Percentiles rank a stretch among this genome's conserved stretches.
These are phyloP conservation scores for Apodemus sylvaticus DNA, from an alignment of 2,113 vertebrate genomes.

Conservation along the genomic window DNA sequence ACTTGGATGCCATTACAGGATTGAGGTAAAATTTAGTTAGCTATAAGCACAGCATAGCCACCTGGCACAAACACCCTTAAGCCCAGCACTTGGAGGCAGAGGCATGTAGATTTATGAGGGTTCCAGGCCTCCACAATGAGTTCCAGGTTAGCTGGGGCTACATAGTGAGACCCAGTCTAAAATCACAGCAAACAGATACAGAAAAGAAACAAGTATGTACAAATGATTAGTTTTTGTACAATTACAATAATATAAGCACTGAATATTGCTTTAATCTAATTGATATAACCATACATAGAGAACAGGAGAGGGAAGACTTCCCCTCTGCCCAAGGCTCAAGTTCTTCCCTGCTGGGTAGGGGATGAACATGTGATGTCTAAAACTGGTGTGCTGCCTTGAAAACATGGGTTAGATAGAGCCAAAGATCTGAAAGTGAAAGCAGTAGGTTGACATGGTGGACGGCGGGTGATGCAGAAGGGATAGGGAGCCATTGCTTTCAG, in stretches of 20 bases:
- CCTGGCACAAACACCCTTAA: background rate
- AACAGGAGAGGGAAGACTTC: background rate
- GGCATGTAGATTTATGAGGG: background rate
- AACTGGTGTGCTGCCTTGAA: background rate
- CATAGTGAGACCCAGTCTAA: background rate
- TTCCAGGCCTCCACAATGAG: background rate
- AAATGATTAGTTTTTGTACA: background rate
- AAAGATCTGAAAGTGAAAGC: background rate
- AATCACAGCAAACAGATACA: background rate
- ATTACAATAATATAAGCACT: background rate
- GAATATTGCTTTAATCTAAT: constrained; percentile 27
- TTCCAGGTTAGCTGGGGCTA: background rate
- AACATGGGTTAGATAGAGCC: background rate
- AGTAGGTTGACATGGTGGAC: background rate
- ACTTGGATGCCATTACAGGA: background rate
- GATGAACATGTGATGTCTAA: background rate
- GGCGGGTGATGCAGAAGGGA: background rate
- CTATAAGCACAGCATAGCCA: background rate
- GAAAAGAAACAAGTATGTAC: background rate
- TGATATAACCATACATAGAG: background rate
- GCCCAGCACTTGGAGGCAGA: background rate
- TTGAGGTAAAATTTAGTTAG: background rate
- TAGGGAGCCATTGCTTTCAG: background rate
- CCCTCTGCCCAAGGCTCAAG: background rate
- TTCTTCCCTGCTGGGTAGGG: background rate